Percentiles rank a stretch among this genome's conserved stretches.
These are phyloP conservation scores for Trachemys scripta DNA, from an alignment of 2,113 vertebrate genomes.

Conservation along the genomic window DNA sequence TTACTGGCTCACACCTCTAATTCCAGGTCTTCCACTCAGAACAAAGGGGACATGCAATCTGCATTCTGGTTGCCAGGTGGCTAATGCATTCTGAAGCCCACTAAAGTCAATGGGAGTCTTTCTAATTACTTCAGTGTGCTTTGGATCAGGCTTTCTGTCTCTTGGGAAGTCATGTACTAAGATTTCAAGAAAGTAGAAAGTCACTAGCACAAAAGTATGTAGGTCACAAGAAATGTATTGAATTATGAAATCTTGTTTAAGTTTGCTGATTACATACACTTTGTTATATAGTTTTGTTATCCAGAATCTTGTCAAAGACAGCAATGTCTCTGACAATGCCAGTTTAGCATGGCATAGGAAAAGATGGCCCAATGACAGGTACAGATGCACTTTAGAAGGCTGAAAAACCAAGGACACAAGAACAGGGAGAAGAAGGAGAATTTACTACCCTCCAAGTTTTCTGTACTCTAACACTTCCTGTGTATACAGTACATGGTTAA, in stretches of 20 bases:
- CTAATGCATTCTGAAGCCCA: background rate
- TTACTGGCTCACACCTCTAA: background rate
- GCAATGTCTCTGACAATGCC: background rate
- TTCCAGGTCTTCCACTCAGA: background rate
- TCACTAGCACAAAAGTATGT: background rate
- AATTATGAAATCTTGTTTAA: background rate
- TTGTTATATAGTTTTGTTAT: background rate
- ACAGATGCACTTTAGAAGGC: background rate
- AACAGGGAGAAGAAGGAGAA: background rate
- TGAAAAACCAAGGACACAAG: background rate
- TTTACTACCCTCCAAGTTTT: background rate
- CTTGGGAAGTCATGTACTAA: background rate
- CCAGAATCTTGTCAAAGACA: background rate
- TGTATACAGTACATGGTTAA: constrained; percentile 40
- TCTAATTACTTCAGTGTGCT: background rate
- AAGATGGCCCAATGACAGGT: background rate
- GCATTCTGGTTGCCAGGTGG: background rate
- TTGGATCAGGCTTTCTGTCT: background rate
- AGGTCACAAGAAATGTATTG: background rate
- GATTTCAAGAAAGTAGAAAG: background rate
- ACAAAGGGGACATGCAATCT: rapidly evolving
- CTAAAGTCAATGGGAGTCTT: background rate
- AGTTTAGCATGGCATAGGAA: background rate
- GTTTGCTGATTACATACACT: rapidly evolving
- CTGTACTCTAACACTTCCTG: background rate